Percentiles rank a stretch among this genome's conserved stretches.
Conservation (phyloP, 2,113 vertebrate species). For the Chaetodon auriga region DNA sequence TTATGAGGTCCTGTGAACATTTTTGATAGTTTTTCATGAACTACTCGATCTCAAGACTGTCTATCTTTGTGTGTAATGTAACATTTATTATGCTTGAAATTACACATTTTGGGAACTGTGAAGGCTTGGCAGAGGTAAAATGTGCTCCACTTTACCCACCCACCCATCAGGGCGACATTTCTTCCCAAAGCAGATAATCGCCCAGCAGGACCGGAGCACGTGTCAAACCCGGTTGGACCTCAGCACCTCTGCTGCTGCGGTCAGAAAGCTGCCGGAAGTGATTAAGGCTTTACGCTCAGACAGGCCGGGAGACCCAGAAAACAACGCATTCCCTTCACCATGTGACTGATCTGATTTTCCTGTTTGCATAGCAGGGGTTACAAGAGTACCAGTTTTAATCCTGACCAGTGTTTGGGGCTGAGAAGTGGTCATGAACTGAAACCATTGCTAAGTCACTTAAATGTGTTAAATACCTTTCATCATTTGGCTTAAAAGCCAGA, state of each 20-base stretch:
- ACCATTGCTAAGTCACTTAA: neutral
- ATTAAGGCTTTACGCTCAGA: slow-evolving; percentile 68
- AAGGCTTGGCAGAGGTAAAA: neutral
- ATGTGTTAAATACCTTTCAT: neutral
- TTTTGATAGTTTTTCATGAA: neutral
- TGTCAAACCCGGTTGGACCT: slow-evolving; percentile 43
- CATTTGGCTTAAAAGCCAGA: neutral
- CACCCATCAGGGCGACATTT: neutral
- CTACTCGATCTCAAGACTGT: neutral
- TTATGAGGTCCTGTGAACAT: neutral
- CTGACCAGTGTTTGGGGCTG: slow-evolving; percentile 26
- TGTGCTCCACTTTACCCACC: neutral
- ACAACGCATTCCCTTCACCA: slow-evolving; percentile 52
- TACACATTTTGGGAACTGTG: neutral
- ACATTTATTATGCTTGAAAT: neutral
- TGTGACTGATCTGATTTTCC: slow-evolving; percentile 61
- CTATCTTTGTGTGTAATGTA: neutral
- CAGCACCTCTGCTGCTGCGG: slow-evolving; percentile 34
- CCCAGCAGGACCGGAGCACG: slow-evolving; percentile 22
- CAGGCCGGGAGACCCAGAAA: slow-evolving; percentile 40
- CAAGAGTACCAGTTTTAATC: slow-evolving; percentile 35
- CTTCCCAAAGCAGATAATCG: slow-evolving; percentile 43
- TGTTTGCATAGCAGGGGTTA: slow-evolving; percentile 49
- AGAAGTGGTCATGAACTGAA: slow-evolving; percentile 15
- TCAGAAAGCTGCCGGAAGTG: slow-evolving; percentile 62